Base-by-base conservation (phyloP, 2,797 vertebrate species). In the Crax fasciolata region DNA sequence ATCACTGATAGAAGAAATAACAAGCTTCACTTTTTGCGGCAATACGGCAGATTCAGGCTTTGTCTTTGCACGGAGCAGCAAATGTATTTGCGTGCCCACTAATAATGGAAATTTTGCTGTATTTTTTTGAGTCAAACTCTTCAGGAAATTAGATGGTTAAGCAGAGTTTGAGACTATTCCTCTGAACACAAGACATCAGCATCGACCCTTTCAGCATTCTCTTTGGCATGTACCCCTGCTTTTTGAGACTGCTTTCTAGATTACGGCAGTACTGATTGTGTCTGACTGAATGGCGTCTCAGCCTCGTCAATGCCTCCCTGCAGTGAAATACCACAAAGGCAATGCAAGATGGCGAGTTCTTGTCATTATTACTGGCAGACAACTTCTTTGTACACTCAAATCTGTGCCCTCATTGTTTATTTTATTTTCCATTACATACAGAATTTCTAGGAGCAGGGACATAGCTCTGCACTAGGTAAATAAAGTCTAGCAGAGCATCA, bases 21-120 rank as follows among this genome's bases (percentile, higher is more conserved):
- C 18, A 1, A 0, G 10, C n/a, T 39, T 49, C 7, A 8, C 48
- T 44, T 27, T 46, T 41, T 44, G 57, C 30, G 43, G 49, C 0
- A 35, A 15, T 10, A 65, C 54, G 44, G 32, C 17, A 74, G 17
- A 80, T 93, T 77, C 19, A 8, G 51, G 24, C 4, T 44, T 63
- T 46, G 20, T 12, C n/a, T 73, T 49, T 38, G 52, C 30, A 8
- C 46, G 57, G 23, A 61, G n/a, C 23, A 57, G 16, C 21, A 11
- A 94, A 71, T 27, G 12, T n/a, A 57, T 92, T 16, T 21, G 18
- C 28, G 73, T 87, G 11, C 10, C 43, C 17, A n/a, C 49, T 2
- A 72, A 9, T 51, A 88, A 55, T 30, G 9, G 10, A 74, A 59
- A 54, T 41, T 43, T 65, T 87, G 18, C 28, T 87, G 41, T 65